Evolutionary conservation across 1,140 invertebrate genomes (phyloP).

Genomic region (Pemphigus obesinymphae): DNA sequence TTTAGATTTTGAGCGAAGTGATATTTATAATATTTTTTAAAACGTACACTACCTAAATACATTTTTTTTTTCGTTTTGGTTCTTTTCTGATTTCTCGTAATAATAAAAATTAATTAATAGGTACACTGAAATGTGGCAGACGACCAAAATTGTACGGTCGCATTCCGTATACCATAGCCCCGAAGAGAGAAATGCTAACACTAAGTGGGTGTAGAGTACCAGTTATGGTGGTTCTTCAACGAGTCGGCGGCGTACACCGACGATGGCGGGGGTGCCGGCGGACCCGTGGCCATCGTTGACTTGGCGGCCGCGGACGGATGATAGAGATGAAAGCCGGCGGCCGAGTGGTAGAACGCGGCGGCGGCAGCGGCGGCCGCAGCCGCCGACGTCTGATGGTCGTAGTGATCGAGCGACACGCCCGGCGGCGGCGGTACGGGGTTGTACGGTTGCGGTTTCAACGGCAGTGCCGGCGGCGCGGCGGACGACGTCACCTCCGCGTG

Average conservation of each 20-base stretch:
- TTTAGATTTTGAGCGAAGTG: too few relatives aligned
- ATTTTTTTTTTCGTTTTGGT: too few relatives aligned
- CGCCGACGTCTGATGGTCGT: slow-evolving; percentile 56
- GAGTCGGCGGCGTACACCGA: slow-evolving; percentile 52
- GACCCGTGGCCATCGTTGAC: slow-evolving; percentile 52
- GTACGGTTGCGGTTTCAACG: slow-evolving; percentile 85
- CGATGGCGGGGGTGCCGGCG: slow-evolving; percentile 49
- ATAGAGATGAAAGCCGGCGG: slow-evolving; percentile 82
- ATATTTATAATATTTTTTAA: too few relatives aligned
- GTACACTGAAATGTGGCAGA: too few relatives aligned
- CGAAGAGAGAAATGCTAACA: too few relatives aligned
- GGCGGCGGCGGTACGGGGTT: slow-evolving; percentile 62
- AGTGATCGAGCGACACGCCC: slow-evolving; percentile 57
- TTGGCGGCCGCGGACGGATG: slow-evolving; percentile 61
- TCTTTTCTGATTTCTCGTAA: too few relatives aligned
- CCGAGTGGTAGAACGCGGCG: slow-evolving; percentile 75
- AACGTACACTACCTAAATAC: too few relatives aligned
- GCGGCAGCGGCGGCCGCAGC: slow-evolving; percentile 62
- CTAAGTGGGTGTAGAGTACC: slow-evolving; percentile 73
- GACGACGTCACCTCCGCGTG: slow-evolving; percentile 50
- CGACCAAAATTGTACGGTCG: too few relatives aligned
- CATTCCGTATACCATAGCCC: too few relatives aligned
- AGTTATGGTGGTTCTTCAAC: slow-evolving; percentile 57
- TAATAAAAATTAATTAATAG: too few relatives aligned
- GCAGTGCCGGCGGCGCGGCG: slow-evolving; percentile 64